Evolutionary conservation across 2,888 invertebrate species (phyloP).

Genomic region (Frankliniella intonsa): DNA sequence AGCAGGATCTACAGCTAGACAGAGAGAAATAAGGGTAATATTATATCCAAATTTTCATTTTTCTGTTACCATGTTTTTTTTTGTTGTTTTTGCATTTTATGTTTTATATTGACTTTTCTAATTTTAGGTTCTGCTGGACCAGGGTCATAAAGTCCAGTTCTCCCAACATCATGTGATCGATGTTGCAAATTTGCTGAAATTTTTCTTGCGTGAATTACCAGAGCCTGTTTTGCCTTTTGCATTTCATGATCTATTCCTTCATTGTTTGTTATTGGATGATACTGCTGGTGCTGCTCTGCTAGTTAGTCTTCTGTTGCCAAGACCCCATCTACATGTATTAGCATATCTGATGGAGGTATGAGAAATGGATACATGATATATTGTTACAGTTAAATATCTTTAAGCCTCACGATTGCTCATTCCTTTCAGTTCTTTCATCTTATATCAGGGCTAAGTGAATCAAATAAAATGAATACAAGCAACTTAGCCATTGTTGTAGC

Average conservation of each 20-base stretch:
- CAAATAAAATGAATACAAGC: conserved; percentile 77
- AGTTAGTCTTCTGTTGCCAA: conserved; percentile 66
- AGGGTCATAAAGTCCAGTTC: conserved; percentile 51
- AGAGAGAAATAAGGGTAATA: conserved; percentile 71
- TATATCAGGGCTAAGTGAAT: conserved; percentile 62
- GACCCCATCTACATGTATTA: conserved; percentile 70
- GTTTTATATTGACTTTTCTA: conserved; percentile 29
- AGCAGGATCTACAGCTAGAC: conserved; percentile 76
- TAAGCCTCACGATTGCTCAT: conserved; percentile 30
- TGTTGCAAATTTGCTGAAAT: conserved; percentile 78
- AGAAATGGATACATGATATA: not conserved
- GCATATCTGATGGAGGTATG: conserved; percentile 75
- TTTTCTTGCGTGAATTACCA: conserved; percentile 77
- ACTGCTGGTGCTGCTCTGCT: conserved; percentile 61
- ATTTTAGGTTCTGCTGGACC: conserved; percentile 62
- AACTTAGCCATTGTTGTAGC: conserved; percentile 82
- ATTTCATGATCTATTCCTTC: conserved; percentile 71
- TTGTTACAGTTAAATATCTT: conserved; percentile 29
- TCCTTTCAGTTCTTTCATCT: conserved; percentile 60
- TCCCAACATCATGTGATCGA: conserved; percentile 71
- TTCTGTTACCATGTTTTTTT: conserved; percentile 33
- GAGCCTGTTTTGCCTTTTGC: conserved; percentile 72
- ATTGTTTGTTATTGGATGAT: conserved; percentile 59
- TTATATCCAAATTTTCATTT: not conserved
- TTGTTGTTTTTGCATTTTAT: conserved; percentile 36